phyloP scores from a whole-genome alignment of 2,888 invertebrate genomes.

The Drosophila emarginata region DNA sequence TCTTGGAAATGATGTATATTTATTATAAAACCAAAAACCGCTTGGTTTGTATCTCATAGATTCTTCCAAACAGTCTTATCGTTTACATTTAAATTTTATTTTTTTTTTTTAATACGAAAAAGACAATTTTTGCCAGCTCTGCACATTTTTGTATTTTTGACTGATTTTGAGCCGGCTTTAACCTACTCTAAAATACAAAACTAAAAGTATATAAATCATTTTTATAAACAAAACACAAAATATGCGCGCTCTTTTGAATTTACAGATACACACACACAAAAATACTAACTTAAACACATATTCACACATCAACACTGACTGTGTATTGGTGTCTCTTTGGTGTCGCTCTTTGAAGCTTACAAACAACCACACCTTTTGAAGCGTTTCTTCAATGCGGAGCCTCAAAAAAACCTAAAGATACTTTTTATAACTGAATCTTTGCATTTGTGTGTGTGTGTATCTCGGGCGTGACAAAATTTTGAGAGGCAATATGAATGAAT shows the following conservation, averaged over 20 bases:
- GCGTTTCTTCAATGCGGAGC: slow-evolving; percentile 33
- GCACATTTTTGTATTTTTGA: slow-evolving; percentile 20
- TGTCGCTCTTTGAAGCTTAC: slow-evolving; percentile 66
- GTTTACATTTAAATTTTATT: too few relatives aligned
- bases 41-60: not conserved
- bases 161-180: slow-evolving; percentile 50
- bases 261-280: slow-evolving; percentile 26
- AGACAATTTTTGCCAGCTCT: not conserved
- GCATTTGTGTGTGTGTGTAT: slow-evolving; percentile 16
- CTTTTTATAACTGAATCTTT: slow-evolving; percentile 23
- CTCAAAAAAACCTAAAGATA: slow-evolving; percentile 14
- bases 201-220: slow-evolving; percentile 22
- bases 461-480: slow-evolving; percentile 57
- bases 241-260: slow-evolving; percentile 24
- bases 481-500: slow-evolving; percentile 5
- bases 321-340: slow-evolving; percentile 57
- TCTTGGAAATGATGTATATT: too few relatives aligned
- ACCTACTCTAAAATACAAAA: slow-evolving; percentile 30
- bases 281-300: not conserved
- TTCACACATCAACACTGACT: slow-evolving; percentile 2
- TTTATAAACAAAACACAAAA: slow-evolving; percentile 33
- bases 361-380: slow-evolving; percentile 75
- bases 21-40: too few relatives aligned
- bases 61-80: not conserved
- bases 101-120: not conserved